These are phyloP conservation scores for Apeira syringaria DNA, from an alignment of 2,888 invertebrate genomes.

Conservation along the genomic window DNA sequence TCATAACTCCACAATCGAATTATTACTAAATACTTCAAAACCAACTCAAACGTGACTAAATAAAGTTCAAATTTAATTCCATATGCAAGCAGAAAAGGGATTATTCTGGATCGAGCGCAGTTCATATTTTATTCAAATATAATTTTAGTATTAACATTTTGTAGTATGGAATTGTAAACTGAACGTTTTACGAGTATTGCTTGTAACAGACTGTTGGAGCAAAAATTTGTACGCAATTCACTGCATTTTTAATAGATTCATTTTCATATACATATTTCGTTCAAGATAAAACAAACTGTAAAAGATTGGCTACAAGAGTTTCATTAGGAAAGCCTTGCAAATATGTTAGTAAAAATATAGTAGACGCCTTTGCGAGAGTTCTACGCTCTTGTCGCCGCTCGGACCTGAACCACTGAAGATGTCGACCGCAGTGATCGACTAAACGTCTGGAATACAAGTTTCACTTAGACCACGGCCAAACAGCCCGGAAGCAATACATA, in stretches of 20 bases:
- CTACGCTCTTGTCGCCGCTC: too few species aligned
- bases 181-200: conserved; percentile 6
- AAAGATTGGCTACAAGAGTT: too few species aligned
- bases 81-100: conserved; percentile 3
- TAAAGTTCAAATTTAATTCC: conserved; percentile 4
- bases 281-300: too few species aligned
- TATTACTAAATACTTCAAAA: background rate
- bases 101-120: conserved; percentile 16
- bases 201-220: conserved; percentile 3
- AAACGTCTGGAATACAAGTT: too few species aligned
- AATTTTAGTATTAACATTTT: conserved; percentile 29
- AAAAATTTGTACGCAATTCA: background rate
- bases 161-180: conserved; percentile 3
- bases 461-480: too few species aligned
- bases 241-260: background rate
- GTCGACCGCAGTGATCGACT: too few species aligned
- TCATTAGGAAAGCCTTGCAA: too few species aligned
- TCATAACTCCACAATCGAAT: conserved; percentile 6
- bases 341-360: too few species aligned
- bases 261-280: too few species aligned
- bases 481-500: too few species aligned
- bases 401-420: too few species aligned
- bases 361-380: too few species aligned
- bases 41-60: background rate
- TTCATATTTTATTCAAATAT: conserved; percentile 35